Conservation (phyloP, 2,888 invertebrate species). For the Pilophorus perplexus region DNA sequence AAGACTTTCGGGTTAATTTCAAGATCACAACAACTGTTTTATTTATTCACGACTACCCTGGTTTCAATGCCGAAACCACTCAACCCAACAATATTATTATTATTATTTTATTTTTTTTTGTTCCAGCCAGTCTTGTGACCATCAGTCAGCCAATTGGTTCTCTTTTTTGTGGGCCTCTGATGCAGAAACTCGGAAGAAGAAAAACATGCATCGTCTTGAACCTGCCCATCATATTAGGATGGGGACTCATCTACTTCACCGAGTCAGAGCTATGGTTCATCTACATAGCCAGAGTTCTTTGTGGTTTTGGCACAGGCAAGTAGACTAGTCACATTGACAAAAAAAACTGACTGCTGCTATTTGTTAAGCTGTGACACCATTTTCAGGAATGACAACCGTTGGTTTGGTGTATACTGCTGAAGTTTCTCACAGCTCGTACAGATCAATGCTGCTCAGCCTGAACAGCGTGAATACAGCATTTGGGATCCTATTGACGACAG, state of each 20-base stretch:
- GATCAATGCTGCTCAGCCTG: constrained; percentile 58
- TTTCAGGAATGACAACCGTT: constrained; percentile 54
- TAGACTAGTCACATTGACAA: too few species aligned
- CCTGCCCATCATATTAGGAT: constrained; percentile 56
- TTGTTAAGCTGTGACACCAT: too few species aligned
- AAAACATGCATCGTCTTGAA: constrained; percentile 54
- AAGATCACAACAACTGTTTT: too few species aligned
- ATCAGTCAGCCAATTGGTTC: constrained; percentile 59
- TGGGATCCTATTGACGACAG: constrained; percentile 59
- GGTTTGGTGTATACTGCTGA: constrained; percentile 60
- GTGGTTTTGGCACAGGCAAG: constrained; percentile 57
- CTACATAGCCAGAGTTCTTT: constrained; percentile 56
- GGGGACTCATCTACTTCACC: constrained; percentile 56
- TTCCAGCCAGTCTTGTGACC: constrained; percentile 59
- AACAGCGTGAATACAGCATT: constrained; percentile 61
- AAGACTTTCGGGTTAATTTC: too few species aligned
- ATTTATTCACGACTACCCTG: too few species aligned
- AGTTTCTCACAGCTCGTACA: constrained; percentile 57
- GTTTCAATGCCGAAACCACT: too few species aligned
- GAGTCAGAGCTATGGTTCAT: constrained; percentile 51
- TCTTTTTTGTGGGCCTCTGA: constrained; percentile 57
- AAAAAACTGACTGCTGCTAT: too few species aligned
- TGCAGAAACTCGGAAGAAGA: constrained; percentile 60
- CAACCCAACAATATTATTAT: too few species aligned
- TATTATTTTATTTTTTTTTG: constrained; percentile 30